Evolutionary conservation across 2,797 vertebrate species (phyloP).

Genomic region (Phrynocephalus guinanensis): DNA sequence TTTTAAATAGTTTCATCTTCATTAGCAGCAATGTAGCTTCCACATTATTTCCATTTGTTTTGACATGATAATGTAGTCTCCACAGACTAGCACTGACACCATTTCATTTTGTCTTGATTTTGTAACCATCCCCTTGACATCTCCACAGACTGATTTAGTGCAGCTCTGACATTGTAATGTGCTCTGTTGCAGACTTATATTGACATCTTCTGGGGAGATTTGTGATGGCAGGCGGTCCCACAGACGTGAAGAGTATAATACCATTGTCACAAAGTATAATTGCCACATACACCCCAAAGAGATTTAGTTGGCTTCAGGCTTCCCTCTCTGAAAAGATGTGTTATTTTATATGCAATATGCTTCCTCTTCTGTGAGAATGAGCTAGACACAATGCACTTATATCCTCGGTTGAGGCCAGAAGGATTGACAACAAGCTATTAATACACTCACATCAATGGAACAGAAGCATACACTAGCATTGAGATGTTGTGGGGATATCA

Average conservation of each 20-base stretch:
- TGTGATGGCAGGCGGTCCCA: slow-evolving; percentile 45
- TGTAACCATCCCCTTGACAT: slow-evolving; percentile 4
- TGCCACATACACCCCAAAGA: not conserved
- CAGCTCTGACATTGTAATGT: slow-evolving; percentile 48
- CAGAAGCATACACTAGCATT: not conserved
- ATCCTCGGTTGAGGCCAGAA: not conserved
- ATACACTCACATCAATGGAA: not conserved
- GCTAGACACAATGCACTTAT: not conserved
- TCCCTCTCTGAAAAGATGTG: not conserved
- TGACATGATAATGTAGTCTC: slow-evolving; percentile 47
- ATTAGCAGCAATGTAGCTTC: slow-evolving; percentile 49
- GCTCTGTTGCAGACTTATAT: slow-evolving; percentile 53
- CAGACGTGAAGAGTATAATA: slow-evolving; percentile 33
- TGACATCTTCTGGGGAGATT: slow-evolving; percentile 68
- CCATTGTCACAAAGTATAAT: slow-evolving; percentile 34
- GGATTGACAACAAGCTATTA: not conserved
- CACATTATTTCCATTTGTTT: slow-evolving; percentile 51
- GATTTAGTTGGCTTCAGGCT: slow-evolving; percentile 33
- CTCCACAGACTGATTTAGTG: slow-evolving; percentile 45
- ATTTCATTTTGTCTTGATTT: slow-evolving; percentile 46
- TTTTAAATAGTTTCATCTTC: slow-evolving; percentile 41
- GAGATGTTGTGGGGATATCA: not conserved
- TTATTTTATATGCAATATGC: slow-evolving; percentile 8
- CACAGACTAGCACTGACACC: slow-evolving; percentile 16
- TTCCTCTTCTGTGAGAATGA: slow-evolving; percentile 2